Conservation (phyloP, 2,888 invertebrate species). For the Autographa gamma region DNA sequence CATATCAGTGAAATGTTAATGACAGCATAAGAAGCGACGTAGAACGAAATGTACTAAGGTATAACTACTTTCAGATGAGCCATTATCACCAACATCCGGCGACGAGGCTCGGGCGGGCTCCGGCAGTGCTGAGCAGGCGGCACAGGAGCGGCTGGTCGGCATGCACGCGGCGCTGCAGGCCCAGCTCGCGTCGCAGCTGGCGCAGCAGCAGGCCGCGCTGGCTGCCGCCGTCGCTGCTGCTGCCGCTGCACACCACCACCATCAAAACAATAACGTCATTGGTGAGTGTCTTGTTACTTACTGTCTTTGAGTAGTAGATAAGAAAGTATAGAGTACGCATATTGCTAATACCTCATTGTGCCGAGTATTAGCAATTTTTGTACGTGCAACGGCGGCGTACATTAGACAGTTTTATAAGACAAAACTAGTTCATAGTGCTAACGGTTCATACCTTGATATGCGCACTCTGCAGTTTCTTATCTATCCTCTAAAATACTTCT, state of each 20-base stretch:
- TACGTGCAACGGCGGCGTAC: too few species aligned
- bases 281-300: constrained; percentile 77
- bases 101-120: constrained; percentile 85
- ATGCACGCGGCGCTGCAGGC: constrained; percentile 89
- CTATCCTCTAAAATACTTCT: too few species aligned
- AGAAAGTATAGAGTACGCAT: too few species aligned
- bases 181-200: constrained; percentile 90
- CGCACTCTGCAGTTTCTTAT: too few species aligned
- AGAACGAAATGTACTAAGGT: constrained; percentile 9
- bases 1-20: not conserved
- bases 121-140: constrained; percentile 69
- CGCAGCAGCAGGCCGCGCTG: constrained; percentile 89
- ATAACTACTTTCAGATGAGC: constrained; percentile 80
- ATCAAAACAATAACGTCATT: constrained; percentile 89
- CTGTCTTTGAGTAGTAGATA: not conserved
- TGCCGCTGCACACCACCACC: constrained; percentile 90
- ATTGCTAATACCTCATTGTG: too few species aligned
- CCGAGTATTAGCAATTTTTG: too few species aligned
- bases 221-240: constrained; percentile 89
- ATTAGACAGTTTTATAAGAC: too few species aligned
- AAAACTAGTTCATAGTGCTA: too few species aligned
- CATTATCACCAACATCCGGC: constrained; percentile 80
- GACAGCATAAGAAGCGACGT: not conserved
- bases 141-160: constrained; percentile 66
- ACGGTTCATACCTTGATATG: too few species aligned